Evolutionary conservation across 2,113 vertebrate genomes (phyloP).

Genomic region (Pontoporia blainvillei): DNA sequence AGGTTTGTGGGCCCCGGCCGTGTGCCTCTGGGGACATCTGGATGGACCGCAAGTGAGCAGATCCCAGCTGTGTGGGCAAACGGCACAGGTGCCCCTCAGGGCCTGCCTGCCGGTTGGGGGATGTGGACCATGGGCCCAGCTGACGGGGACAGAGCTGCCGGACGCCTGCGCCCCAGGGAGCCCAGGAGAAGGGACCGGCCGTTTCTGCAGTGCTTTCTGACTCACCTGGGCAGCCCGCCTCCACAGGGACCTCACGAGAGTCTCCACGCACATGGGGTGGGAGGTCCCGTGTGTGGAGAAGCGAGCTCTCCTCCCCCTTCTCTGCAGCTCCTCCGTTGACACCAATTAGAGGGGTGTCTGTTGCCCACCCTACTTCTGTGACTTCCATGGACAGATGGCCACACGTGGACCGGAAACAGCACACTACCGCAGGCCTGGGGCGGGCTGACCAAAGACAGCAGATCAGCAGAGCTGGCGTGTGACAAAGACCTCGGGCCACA

Average conservation of each 20-base stretch:
- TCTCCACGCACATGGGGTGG: accelerated
- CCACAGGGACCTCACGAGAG: accelerated
- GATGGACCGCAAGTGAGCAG: background rate
- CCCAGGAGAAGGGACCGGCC: background rate
- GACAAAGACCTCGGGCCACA: accelerated
- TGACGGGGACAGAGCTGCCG: background rate
- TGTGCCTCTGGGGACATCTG: background rate
- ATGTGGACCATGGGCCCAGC: accelerated
- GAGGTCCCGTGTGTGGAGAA: accelerated
- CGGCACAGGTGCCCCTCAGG: accelerated
- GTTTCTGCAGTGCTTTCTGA: background rate
- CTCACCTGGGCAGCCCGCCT: background rate
- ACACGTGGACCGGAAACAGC: background rate
- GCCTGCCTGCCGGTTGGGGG: too few relatives aligned
- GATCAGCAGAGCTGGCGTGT: accelerated
- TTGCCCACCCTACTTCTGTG: background rate
- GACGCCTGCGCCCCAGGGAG: accelerated
- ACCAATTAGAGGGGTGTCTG: accelerated
- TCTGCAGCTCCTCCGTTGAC: background rate
- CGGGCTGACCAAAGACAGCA: too few relatives aligned
- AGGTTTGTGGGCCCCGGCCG: background rate
- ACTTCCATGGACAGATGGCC: accelerated
- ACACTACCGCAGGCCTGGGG: accelerated
- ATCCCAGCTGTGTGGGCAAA: accelerated
- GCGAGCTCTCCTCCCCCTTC: background rate